Evolutionary conservation across 2,797 vertebrate genomes (phyloP).

Genomic region (Anas acuta): DNA sequence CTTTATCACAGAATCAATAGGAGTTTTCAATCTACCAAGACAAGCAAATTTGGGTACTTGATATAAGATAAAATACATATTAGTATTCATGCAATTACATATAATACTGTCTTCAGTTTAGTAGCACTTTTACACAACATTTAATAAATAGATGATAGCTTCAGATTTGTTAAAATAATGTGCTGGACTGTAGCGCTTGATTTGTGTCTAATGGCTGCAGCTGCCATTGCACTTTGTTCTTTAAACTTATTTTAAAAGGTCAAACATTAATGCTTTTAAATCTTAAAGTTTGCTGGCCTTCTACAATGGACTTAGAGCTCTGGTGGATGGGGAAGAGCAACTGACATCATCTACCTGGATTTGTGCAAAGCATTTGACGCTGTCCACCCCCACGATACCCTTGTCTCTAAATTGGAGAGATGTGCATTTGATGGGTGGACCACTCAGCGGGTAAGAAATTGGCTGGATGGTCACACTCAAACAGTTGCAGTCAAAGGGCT

Average conservation of each 20-base stretch:
- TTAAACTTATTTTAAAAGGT: neutral
- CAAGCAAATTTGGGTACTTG: neutral
- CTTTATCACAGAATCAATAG: conserved; percentile 56
- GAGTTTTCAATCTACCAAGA: neutral
- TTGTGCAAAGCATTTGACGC: too few relatives aligned
- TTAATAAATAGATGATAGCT: neutral
- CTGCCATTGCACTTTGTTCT: neutral
- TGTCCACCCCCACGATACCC: too few relatives aligned
- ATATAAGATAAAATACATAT: neutral
- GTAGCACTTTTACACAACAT: neutral
- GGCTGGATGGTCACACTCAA: too few relatives aligned
- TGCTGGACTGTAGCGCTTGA: neutral
- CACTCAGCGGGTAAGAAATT: too few relatives aligned
- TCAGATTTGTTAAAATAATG: neutral
- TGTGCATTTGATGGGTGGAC: too few relatives aligned
- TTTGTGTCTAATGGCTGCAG: neutral
- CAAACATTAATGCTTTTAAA: neutral
- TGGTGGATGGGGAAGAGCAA: too few relatives aligned
- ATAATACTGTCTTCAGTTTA: neutral
- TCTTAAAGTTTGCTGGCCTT: too few relatives aligned
- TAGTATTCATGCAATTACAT: neutral
- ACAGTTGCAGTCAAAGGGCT: too few relatives aligned
- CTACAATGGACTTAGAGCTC: too few relatives aligned
- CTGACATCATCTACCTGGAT: too few relatives aligned
- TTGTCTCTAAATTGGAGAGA: too few relatives aligned